Base-by-base conservation (phyloP, 2,113 vertebrate genomes). In the Dipodomys merriami region DNA sequence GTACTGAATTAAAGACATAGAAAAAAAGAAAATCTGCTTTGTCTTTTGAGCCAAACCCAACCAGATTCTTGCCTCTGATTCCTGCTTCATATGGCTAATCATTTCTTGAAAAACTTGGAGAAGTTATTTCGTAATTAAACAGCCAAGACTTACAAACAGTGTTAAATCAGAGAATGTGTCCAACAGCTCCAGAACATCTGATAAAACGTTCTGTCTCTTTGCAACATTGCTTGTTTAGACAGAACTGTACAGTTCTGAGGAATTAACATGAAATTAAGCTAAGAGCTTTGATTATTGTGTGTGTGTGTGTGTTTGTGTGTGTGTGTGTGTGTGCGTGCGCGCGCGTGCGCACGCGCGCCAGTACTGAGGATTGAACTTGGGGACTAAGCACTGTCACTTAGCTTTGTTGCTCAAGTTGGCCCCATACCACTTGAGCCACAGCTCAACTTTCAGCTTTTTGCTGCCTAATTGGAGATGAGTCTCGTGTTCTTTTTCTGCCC, bases 191-290 rank as follows among this genome's bases (percentile, higher is more conserved):
- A 57, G 74, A 90, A 90, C 64, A 65, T 95, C 1, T 62, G 69
- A 69, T 53, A 87, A 91, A 93, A 93, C 20, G 90, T 4, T 12
- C 23, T 29, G 2, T 89, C 39, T 71, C 68, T 69, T 86, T 79
- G 33, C 65, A n/a, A 94, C 93, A 93, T 86, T 93, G 74, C 25
- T 69, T 81, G 11, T 91, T 93, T 16, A 83, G 33, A 23, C 12
- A 88, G 60, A 91, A 93, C 57, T 25, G 16, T 83, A 86, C 35
- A 88, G 64, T 92, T 95, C 57, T 25, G 20, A 87, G 84, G 46
- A 88, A 60, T 91, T 94, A 71, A 87, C 91, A 76, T 86, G 35
- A 85, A 91, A 94, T 73, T 74, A 87, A 94, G 64, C 79, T 82
- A 77, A 93, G 84, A 72, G 89, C 67, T 96, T 87, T 82, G 46